Evolutionary conservation across 2,113 vertebrate species (phyloP).

Genomic region (Cololabis saira): DNA sequence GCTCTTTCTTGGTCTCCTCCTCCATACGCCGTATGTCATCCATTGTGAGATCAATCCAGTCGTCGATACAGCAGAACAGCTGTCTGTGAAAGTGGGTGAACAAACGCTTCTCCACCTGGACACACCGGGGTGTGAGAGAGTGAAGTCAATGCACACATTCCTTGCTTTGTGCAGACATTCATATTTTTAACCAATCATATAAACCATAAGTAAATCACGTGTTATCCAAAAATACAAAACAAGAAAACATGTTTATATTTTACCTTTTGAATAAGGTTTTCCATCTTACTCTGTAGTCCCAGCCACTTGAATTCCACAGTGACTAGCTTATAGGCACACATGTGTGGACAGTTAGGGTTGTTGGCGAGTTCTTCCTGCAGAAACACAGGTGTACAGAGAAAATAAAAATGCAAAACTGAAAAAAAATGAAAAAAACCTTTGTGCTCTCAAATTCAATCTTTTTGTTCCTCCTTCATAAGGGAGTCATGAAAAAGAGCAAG

Average conservation of each 20-base stretch:
- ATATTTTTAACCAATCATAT: background rate
- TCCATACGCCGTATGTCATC: slow-evolving; percentile 97
- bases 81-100: slow-evolving; percentile 97
- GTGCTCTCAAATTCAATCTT: background rate
- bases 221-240: background rate
- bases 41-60: slow-evolving; percentile 93
- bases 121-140: background rate
- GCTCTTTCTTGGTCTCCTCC: slow-evolving; percentile 91
- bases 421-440: no score
- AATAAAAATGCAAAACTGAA: background rate
- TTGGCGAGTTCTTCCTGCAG: slow-evolving; percentile 88
- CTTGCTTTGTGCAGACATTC: background rate
- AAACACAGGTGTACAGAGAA: background rate
- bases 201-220: background rate
- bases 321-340: slow-evolving; percentile 98
- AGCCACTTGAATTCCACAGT: slow-evolving; percentile 93
- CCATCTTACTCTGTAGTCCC: slow-evolving; percentile 88
- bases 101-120: slow-evolving; percentile 91
- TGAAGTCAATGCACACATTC: background rate
- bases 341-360: slow-evolving; percentile 89
- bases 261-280: slow-evolving; percentile 94
- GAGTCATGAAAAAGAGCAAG: background rate
- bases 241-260: slow-evolving; percentile 2
- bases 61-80: slow-evolving; percentile 95
- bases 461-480: background rate